A percentile compares a stretch with the other conserved stretches of the same genome.
These are phyloP conservation scores for Bos indicus DNA, from an alignment of 2,113 vertebrate genomes.

Conservation along the genomic window DNA sequence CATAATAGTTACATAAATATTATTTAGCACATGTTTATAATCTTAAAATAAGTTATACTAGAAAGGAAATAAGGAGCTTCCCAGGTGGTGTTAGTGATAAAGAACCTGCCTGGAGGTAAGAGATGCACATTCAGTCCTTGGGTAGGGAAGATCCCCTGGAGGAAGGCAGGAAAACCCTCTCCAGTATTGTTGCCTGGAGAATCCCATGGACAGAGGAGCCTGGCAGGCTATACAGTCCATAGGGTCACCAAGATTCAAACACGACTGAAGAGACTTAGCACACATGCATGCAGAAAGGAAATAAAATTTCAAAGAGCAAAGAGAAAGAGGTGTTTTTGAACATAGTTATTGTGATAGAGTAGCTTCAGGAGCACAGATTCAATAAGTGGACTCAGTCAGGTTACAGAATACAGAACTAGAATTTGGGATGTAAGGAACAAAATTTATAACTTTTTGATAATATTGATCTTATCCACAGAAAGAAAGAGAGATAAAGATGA, in stretches of 20 bases:
- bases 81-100: neutral
- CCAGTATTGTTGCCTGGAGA: neutral
- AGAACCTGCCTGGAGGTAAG: neutral
- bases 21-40: neutral
- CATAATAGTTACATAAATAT: neutral
- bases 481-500: neutral
- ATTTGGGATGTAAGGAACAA: neutral
- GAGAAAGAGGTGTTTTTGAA: neutral
- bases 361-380: neutral
- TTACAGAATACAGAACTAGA: neutral
- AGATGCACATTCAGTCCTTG: neutral
- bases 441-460: neutral
- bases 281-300: neutral
- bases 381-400: neutral
- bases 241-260: neutral
- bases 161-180: neutral
- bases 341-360: neutral
- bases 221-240: neutral
- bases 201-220: neutral
- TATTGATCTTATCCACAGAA: neutral
- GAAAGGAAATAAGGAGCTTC: neutral
- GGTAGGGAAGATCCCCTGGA: neutral
- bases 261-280: neutral
- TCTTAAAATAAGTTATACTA: conserved; percentile 4
- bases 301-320: neutral